These are phyloP conservation scores for Hypena proboscidalis DNA, from an alignment of 2,888 invertebrate genomes.

Conservation along the genomic window DNA sequence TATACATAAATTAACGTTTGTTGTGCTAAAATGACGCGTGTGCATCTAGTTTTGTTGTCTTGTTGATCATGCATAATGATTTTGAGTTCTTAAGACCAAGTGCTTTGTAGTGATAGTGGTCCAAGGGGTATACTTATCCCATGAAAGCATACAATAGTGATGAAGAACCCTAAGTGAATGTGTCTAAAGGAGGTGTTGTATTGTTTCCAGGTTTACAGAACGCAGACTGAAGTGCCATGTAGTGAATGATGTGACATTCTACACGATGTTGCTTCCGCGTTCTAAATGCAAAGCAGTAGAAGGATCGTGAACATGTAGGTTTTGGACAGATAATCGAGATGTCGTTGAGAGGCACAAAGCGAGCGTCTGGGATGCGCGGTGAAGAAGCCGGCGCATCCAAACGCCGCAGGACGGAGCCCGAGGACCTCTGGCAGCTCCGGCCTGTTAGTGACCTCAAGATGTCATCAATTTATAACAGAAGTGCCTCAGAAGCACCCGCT, in stretches of 20 bases:
- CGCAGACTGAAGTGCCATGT: constrained; percentile 75
- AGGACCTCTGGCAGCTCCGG: constrained; percentile 91
- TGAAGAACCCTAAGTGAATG: background rate
- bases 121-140: background rate
- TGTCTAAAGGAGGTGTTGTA: constrained; percentile 8
- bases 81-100: constrained; percentile 32
- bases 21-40: constrained; percentile 12
- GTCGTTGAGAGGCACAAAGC: constrained; percentile 82
- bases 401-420: constrained; percentile 76
- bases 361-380: constrained; percentile 73
- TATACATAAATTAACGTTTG: constrained; percentile 7
- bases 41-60: constrained; percentile 45
- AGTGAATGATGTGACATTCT: constrained; percentile 79
- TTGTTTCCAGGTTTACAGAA: constrained; percentile 66
- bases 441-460: constrained; percentile 94
- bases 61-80: constrained; percentile 23
- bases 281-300: constrained; percentile 79
- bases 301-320: constrained; percentile 81
- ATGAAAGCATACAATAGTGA: background rate
- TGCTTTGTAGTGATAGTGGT: background rate
- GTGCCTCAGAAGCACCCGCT: constrained; percentile 92
- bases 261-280: constrained; percentile 80
- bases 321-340: constrained; percentile 68
- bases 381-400: constrained; percentile 76
- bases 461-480: constrained; percentile 94